These are phyloP conservation scores for Alectura lathami DNA, from an alignment of 2,113 vertebrate genomes.

Conservation along the genomic window DNA sequence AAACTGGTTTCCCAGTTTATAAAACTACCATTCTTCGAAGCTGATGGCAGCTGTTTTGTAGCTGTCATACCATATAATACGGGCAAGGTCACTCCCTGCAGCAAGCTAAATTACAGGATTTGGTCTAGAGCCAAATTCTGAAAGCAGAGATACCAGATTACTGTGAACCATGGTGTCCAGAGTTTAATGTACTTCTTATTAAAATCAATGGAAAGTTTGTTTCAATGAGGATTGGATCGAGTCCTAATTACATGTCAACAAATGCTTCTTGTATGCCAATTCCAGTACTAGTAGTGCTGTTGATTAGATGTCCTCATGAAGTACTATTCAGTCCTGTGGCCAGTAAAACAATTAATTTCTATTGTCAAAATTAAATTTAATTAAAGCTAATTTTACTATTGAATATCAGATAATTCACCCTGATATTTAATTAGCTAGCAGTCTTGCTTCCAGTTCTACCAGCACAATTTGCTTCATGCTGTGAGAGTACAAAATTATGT, in stretches of 20 bases:
- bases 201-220: slow-evolving; percentile 45
- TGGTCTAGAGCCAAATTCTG: background rate
- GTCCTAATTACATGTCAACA: slow-evolving; percentile 1
- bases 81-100: slow-evolving; percentile 16
- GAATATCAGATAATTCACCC: background rate
- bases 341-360: slow-evolving; percentile 7
- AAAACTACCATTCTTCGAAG: background rate
- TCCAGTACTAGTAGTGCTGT: background rate
- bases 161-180: background rate
- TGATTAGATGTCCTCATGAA: background rate
- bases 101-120: slow-evolving; percentile 20
- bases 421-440: background rate
- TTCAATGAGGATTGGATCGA: background rate
- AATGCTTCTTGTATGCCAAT: background rate
- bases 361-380: background rate
- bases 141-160: slow-evolving; percentile 1
- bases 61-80: background rate
- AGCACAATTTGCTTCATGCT: background rate
- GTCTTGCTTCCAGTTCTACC: background rate
- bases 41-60: slow-evolving; percentile 35
- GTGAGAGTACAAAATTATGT: background rate
- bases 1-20: slow-evolving; percentile 4
- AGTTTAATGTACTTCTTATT: slow-evolving; percentile 42
- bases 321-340: background rate
- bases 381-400: background rate